Evolutionary conservation across 2,888 invertebrate genomes (phyloP), one percentile per base, ranked within the genome.

Genomic region (Apodemia hepburni): DNA sequence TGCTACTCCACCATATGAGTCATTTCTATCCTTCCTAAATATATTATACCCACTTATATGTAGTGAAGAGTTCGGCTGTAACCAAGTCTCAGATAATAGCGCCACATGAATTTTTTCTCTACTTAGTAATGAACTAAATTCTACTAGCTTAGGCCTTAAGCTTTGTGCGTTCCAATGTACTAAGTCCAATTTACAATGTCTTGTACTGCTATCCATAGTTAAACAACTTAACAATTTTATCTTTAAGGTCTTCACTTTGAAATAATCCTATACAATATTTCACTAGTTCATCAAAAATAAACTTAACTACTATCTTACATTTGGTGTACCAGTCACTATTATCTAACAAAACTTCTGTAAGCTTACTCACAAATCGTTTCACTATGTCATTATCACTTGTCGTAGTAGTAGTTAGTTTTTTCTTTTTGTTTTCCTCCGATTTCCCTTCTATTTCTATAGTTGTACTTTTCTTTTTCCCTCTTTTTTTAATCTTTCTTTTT

Each of bases 41-140:
- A 69, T 59, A 60, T 65, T 65, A 59, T 66, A 67, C 2, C 42
- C 61, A n/a, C 58, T 62, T 7, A 69, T 42, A 15, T 49, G 18
- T 9, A 68, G 3, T 17, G n/a, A 0, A 8, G 17, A 17, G 0
- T 66, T 63, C 0, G 60, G 22, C 7, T 64, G 61, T n/a, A 69
- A n/a, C 68, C 69, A 70, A 2, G 69, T 67, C 58, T 70, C 68
- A 59, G 60, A 61, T 9, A 69, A 2, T 11, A 68, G 22, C 8
- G 61, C 62, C 17, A 69, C 35, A 49, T 66, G 64, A 22, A 65
- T 64, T 42, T 64, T 68, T 62, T 66, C 65, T 17, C 49, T 63
- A 11, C 12, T 33, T 45, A 65, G 35, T 17, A 62, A 22, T 33
- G 15, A 18, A 22, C 45, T 60, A 59, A 64, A 61, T 49, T 42